These are phyloP conservation scores for Phenganax stokvisi DNA, from an alignment of 92 coral and sea anemone genomes.

Conservation along the genomic window DNA sequence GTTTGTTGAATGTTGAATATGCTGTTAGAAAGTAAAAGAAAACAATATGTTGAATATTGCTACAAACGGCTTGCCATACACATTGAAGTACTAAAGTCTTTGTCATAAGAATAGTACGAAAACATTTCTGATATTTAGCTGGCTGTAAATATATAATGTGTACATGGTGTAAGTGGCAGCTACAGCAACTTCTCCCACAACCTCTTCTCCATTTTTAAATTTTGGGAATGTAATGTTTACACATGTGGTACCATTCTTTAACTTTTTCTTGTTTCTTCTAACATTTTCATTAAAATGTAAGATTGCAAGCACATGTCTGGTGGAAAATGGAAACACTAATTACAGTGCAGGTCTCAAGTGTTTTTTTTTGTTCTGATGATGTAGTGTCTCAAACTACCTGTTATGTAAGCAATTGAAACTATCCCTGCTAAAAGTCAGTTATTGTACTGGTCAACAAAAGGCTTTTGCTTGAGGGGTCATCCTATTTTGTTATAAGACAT, in stretches of 20 bases:
- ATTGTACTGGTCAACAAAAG: neutral
- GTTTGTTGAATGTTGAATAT: too few relatives aligned
- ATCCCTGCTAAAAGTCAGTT: neutral
- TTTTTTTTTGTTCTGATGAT: neutral
- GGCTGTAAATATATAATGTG: too few relatives aligned
- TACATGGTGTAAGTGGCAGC: constrained; percentile 20
- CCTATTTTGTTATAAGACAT: neutral
- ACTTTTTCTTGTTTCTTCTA: constrained; percentile 12
- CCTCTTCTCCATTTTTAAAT: constrained; percentile 16
- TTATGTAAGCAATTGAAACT: neutral
- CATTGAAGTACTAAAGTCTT: too few relatives aligned
- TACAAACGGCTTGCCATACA: too few relatives aligned
- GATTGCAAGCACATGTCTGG: constrained; percentile 43
- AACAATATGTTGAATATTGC: too few relatives aligned
- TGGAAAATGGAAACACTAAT: neutral
- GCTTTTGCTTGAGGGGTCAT: neutral
- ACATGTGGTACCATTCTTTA: constrained; percentile 16
- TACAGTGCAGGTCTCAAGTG: neutral
- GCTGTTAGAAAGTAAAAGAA: too few relatives aligned
- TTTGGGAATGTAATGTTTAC: constrained; percentile 26
- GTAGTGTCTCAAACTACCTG: neutral
- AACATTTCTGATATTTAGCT: too few relatives aligned
- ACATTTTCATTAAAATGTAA: constrained; percentile 47
- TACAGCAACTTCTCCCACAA: constrained; percentile 26
- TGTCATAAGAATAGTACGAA: too few relatives aligned